Conservation (phyloP, 37 sponge, comb jelly and placozoan genomes). For the Aphrocallistes beatrix region DNA sequence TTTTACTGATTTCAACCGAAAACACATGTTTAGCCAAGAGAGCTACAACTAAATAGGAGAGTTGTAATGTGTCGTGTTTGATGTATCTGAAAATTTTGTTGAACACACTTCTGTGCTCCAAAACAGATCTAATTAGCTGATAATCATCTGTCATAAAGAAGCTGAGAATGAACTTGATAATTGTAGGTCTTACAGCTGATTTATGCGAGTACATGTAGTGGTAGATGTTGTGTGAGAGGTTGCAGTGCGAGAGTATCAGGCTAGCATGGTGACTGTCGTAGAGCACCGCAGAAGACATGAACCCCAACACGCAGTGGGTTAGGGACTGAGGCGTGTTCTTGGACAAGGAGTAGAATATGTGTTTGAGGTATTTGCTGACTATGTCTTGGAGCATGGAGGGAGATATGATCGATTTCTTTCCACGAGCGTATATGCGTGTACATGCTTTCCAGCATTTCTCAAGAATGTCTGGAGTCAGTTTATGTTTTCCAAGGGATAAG, state of each 20-base stretch:
- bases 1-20: background rate
- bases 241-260: background rate
- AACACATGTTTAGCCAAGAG: background rate
- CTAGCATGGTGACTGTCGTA: slow-evolving; percentile 14
- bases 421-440: background rate
- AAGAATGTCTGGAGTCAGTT: background rate
- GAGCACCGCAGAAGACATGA: background rate
- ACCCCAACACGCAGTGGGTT: background rate
- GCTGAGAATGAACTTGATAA: background rate
- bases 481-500: background rate
- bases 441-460: slow-evolving; percentile 6
- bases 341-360: background rate
- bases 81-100: background rate
- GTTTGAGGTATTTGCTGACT: slow-evolving; percentile 12
- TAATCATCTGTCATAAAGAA: slow-evolving; percentile 13
- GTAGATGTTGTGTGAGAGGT: background rate
- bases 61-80: background rate
- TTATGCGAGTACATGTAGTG: slow-evolving; percentile 8
- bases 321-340: background rate
- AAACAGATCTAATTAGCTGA: background rate
- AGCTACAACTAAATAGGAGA: background rate
- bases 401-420: background rate
- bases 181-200: background rate
- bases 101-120: background rate
- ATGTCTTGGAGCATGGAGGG: background rate